Conservation (phyloP, 2,113 vertebrate genomes). For the Passer domesticus region DNA sequence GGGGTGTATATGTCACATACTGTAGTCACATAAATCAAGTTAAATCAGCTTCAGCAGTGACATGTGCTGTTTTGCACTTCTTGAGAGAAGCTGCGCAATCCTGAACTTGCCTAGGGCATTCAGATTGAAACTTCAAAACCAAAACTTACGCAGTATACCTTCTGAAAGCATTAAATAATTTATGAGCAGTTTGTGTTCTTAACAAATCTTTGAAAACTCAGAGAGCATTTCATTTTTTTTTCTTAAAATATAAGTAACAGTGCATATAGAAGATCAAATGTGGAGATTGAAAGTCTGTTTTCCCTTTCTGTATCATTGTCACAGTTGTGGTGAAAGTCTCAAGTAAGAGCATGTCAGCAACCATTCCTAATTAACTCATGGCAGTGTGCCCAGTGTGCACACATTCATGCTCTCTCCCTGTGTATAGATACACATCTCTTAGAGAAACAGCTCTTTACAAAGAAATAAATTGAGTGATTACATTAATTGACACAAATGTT, state of each 20-base stretch:
- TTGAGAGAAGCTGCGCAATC: background rate
- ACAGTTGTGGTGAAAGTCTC: conserved; percentile 11
- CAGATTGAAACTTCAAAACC: background rate
- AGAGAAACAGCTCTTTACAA: conserved; percentile 30
- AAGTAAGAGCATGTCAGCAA: background rate
- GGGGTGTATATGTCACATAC: fast-evolving
- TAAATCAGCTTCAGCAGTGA: background rate
- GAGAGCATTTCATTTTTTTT: background rate
- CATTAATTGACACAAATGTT: conserved; percentile 49
- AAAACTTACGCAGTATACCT: background rate
- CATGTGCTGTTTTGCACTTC: background rate
- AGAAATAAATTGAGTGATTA: conserved; percentile 52
- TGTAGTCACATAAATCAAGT: background rate
- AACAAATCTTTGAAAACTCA: background rate
- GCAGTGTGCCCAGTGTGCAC: background rate
- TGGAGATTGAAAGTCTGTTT: background rate
- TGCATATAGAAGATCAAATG: background rate
- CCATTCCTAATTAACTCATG: conserved; percentile 35
- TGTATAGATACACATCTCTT: conserved; percentile 43
- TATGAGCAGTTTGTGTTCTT: background rate
- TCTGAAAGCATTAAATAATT: background rate
- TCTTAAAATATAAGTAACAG: background rate
- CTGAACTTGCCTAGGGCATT: background rate
- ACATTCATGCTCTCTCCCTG: background rate
- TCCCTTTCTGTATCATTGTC: background rate